These are phyloP conservation scores for Hypomecis atomaria DNA, from an alignment of 2,888 invertebrate species.

Conservation along the genomic window DNA sequence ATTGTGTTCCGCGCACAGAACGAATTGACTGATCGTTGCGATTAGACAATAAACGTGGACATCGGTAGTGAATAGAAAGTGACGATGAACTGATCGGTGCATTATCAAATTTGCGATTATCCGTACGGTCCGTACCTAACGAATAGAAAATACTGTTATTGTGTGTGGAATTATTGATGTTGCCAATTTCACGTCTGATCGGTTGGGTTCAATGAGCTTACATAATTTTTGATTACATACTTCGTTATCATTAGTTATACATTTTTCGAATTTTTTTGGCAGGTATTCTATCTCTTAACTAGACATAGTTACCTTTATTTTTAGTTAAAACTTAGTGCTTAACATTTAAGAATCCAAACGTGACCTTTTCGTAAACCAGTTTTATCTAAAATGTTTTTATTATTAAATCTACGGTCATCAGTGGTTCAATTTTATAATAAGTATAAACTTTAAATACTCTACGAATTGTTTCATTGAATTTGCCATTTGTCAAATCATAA, in stretches of 20 bases:
- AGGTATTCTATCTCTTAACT: too few species aligned
- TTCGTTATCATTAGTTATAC: constrained; percentile 2
- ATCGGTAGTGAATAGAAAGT: constrained; percentile 39
- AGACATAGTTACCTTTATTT: too few species aligned
- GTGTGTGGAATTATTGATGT: not conserved
- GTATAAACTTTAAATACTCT: too few species aligned
- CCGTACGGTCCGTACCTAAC: constrained; percentile 26
- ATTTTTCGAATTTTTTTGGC: not conserved
- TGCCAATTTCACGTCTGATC: constrained; percentile 23
- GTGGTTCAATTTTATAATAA: too few species aligned
- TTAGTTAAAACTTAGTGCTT: too few species aligned
- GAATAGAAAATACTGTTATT: constrained; percentile 22
- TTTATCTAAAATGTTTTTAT: too few species aligned
- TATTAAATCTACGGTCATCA: too few species aligned
- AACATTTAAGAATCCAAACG: too few species aligned
- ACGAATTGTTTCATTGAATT: too few species aligned
- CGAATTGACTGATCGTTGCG: constrained; percentile 37
- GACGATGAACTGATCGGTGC: constrained; percentile 10
- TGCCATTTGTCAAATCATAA: too few species aligned
- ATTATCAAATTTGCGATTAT: constrained; percentile 22
- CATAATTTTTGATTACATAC: constrained; percentile 8
- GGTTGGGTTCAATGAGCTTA: constrained; percentile 6
- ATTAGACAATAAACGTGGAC: constrained; percentile 36
- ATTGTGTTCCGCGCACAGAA: constrained; percentile 30
- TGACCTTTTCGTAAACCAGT: too few species aligned